Base-by-base conservation (phyloP, 2,888 invertebrate species). In the Drosophila mulleri region DNA sequence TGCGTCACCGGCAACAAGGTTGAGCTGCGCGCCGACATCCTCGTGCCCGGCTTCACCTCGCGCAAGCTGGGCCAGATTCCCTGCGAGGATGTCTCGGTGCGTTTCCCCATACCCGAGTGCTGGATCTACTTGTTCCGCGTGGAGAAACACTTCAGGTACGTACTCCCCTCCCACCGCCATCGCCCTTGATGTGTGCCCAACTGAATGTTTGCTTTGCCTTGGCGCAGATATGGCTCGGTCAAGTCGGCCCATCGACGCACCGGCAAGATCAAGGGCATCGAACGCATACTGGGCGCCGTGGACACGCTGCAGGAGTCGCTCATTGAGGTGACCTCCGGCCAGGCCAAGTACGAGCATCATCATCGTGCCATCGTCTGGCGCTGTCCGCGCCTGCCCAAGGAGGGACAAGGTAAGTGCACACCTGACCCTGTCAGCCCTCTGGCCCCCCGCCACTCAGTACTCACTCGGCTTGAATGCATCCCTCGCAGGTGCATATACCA, bases 41-140 rank as follows among this genome's bases (percentile, higher is more conserved):
- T 99, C 91, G 99, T 99, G 62, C 99, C 99, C 1, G 99, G 98
- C 42, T 99, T 98, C 93, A 97, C 98, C 61, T 98, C 98, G 66
- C 96, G 98, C 85, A 98, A 98, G 93, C 94, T 98, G 77, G 98
- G 98, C 0, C 98, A 99, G 93, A 96, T 98, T 84, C 98, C 98
- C 37, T 99, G 98, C 93, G 98, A 99, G 94, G 99, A 99, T 93
- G 99, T 99, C 37, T 96, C 97, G 93, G 96, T 99, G 64, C 95
- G 98, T 63, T 97, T 99, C 93, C 99, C 99, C 16, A 98, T 99
- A 89, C 99, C 99, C 23, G 99, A 99, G 93, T 97, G 98, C 91
- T 99, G 99, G 99, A 99, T 99, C 91, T 99, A 99, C 93, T 94
- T 99, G 91, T 99, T 99, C 94, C 95, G 99, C 72, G 98, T 98